Evolutionary conservation across 2,888 invertebrate genomes (phyloP).

Genomic region (Prionchulus punctatus): DNA sequence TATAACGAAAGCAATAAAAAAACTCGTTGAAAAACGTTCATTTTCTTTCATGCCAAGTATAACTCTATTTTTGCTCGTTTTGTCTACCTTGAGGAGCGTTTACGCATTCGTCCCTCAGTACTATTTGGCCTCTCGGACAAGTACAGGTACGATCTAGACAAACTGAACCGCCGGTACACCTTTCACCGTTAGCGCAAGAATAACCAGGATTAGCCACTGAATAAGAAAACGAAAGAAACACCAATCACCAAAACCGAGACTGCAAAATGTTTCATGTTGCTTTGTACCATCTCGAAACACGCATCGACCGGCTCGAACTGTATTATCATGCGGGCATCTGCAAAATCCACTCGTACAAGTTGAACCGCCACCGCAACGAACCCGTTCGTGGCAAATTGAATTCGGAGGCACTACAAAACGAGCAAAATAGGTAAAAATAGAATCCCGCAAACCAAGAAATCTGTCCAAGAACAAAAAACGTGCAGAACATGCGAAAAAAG

Average conservation of each 20-base stretch:
- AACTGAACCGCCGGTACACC: slow-evolving; percentile 14
- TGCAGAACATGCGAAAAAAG: too few species aligned
- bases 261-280: too few species aligned
- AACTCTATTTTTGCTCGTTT: too few species aligned
- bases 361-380: slow-evolving; percentile 26
- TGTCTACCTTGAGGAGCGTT: too few species aligned
- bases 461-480: too few species aligned
- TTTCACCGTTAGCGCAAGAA: neutral
- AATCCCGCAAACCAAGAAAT: too few species aligned
- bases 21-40: neutral
- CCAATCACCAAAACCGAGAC: too few species aligned
- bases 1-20: neutral
- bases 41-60: too few species aligned
- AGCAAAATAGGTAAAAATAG: too few species aligned
- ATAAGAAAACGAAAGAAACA: too few species aligned
- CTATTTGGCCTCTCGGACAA: slow-evolving; percentile 14
- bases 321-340: slow-evolving; percentile 14
- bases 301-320: slow-evolving; percentile 1
- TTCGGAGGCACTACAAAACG: neutral
- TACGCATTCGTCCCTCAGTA: neutral
- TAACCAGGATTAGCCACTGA: neutral
- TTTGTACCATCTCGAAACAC: slow-evolving; percentile 2
- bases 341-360: slow-evolving; percentile 18
- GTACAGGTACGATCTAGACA: slow-evolving; percentile 20
- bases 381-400: slow-evolving; percentile 5